A percentile compares a stretch with the other conserved stretches of the same genome.
Conservation (phyloP, 2,113 vertebrate genomes). For the Thalassoma bifasciatum region DNA sequence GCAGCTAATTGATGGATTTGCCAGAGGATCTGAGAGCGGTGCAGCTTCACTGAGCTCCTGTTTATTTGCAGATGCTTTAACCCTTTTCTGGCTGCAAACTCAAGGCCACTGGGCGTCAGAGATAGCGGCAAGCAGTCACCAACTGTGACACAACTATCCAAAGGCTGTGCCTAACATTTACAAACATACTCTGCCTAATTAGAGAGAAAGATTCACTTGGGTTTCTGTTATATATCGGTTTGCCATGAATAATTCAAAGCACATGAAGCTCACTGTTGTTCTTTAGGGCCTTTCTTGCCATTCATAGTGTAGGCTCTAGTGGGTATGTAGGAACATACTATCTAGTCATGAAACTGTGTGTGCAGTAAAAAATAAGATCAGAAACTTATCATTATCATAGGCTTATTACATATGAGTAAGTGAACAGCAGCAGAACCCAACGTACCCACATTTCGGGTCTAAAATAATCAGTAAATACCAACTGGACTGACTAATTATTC, state of each 20-base stretch:
- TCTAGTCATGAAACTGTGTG: conserved; percentile 50
- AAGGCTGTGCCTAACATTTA: conserved; percentile 63
- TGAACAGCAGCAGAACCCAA: conserved; percentile 30
- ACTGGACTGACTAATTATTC: too few relatives aligned
- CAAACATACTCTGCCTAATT: conserved; percentile 72
- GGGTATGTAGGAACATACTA: conserved; percentile 24
- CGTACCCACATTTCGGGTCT: too few relatives aligned
- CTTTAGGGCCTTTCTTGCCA: conserved; percentile 48
- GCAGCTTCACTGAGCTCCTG: conserved; percentile 66
- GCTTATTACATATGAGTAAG: conserved; percentile 38
- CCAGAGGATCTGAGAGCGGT: conserved; percentile 77
- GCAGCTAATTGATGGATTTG: conserved; percentile 86
- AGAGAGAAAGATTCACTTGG: conserved; percentile 61
- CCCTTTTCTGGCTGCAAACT: conserved; percentile 49
- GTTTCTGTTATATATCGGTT: conserved; percentile 62
- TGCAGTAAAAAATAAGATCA: conserved; percentile 34
- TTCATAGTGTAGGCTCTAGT: conserved; percentile 37
- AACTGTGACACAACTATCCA: conserved; percentile 62
- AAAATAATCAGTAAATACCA: too few relatives aligned
- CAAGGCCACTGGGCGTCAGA: conserved; percentile 6
- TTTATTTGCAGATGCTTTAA: conserved; percentile 80
- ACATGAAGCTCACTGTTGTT: conserved; percentile 60
- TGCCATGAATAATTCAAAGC: conserved; percentile 79
- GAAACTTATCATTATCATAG: conserved; percentile 60
- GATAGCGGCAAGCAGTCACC: conserved; percentile 46